A percentile compares a stretch with the other conserved stretches of the same genome.
These are phyloP conservation scores for Cataglyphis rosenhaueri DNA, from an alignment of 2,888 invertebrate species.

Conservation along the genomic window DNA sequence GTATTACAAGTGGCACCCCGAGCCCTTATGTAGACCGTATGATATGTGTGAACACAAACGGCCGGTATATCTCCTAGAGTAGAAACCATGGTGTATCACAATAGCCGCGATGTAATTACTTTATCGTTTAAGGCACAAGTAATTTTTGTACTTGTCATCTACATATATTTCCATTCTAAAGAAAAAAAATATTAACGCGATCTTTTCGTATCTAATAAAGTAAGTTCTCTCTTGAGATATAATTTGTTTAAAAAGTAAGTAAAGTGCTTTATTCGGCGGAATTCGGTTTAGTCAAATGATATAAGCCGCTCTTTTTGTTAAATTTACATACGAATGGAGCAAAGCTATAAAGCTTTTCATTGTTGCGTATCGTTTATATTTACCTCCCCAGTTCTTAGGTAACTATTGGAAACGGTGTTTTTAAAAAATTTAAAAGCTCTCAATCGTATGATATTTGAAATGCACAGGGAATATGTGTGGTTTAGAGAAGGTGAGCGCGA, in stretches of 20 bases:
- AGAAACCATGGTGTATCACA: background rate
- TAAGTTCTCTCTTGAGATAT: background rate
- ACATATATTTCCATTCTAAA: background rate
- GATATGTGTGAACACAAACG: conserved; percentile 23
- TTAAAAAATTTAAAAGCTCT: conserved; percentile 29
- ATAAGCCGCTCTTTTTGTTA: background rate
- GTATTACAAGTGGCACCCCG: conserved; percentile 8
- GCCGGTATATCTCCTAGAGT: background rate
- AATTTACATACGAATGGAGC: conserved; percentile 34
- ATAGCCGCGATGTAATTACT: background rate
- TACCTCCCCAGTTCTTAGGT: background rate
- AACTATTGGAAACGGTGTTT: background rate
- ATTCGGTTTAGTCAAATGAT: conserved; percentile 3
- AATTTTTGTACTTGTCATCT: background rate
- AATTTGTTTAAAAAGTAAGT: conserved; percentile 1
- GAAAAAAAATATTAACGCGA: background rate
- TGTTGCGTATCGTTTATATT: background rate
- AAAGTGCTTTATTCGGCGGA: background rate
- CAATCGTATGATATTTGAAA: conserved; percentile 11
- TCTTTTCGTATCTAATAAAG: background rate
- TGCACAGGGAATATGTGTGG: conserved; percentile 16
- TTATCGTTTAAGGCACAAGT: background rate
- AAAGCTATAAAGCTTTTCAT: background rate
- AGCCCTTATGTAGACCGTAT: background rate
- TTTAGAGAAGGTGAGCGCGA: conserved; percentile 1